These are phyloP conservation scores for Pipra filicauda DNA, from an alignment of 2,113 vertebrate genomes.

Conservation along the genomic window DNA sequence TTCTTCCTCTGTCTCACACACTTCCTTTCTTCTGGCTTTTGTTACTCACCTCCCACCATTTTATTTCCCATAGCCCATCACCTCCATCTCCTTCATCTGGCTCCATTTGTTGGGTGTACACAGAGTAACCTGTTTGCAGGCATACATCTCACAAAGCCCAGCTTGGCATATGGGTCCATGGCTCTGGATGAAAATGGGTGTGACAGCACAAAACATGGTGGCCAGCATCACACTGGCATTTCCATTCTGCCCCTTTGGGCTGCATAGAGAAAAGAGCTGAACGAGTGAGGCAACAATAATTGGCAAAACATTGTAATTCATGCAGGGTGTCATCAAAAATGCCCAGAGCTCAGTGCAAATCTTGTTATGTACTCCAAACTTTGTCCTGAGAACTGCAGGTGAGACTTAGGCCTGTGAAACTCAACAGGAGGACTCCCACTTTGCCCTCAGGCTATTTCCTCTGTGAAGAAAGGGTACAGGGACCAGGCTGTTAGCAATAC, in stretches of 20 bases:
- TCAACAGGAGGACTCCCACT: neutral
- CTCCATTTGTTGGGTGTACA: fast-evolving
- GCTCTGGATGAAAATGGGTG: fast-evolving
- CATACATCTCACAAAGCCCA: fast-evolving
- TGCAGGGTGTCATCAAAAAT: neutral
- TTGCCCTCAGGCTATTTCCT: neutral
- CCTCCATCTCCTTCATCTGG: neutral
- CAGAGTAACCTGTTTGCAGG: neutral
- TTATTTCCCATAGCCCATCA: neutral
- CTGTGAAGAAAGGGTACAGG: neutral
- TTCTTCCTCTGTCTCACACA: neutral
- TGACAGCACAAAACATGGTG: fast-evolving
- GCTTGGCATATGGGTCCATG: fast-evolving
- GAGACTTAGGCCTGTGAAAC: neutral
- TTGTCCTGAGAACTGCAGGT: neutral
- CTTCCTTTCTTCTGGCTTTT: neutral
- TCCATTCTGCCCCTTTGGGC: neutral
- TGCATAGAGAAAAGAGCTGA: neutral
- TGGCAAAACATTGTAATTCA: neutral
- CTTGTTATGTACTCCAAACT: neutral
- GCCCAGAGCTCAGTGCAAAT: neutral
- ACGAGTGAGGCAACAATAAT: neutral
- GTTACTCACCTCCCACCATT: neutral
- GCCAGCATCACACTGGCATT: neutral
- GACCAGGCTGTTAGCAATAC: neutral